phyloP scores from a whole-genome alignment of 2,888 invertebrate species.

The Mystacides longicornis region DNA sequence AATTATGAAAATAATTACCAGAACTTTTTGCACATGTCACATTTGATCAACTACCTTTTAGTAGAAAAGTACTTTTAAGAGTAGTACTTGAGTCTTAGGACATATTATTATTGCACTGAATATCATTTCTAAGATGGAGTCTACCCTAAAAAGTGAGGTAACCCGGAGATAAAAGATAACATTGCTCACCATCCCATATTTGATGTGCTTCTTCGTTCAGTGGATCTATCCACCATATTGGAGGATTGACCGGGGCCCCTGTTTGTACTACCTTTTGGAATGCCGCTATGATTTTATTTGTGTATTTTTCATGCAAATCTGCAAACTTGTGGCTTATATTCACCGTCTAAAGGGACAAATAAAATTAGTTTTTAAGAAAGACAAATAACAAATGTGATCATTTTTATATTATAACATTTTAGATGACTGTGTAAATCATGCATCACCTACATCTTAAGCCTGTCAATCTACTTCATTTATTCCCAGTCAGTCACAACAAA shows the following conservation, averaged over 20 bases:
- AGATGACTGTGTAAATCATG: too few relatives aligned
- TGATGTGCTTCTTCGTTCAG: slow-evolving; percentile 45
- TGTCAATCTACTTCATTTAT: too few relatives aligned
- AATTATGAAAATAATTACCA: too few relatives aligned
- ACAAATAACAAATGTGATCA: too few relatives aligned
- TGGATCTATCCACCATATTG: slow-evolving; percentile 70
- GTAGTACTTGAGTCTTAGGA: background rate
- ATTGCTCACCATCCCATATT: slow-evolving; percentile 36
- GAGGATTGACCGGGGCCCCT: slow-evolving; percentile 61
- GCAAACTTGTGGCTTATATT: slow-evolving; percentile 50
- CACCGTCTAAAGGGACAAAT: slow-evolving; percentile 45
- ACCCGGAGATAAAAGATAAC: background rate
- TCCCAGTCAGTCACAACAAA: too few relatives aligned
- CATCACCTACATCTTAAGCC: too few relatives aligned
- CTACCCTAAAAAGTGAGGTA: too few relatives aligned
- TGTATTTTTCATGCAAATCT: slow-evolving; percentile 48
- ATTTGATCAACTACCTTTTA: too few relatives aligned
- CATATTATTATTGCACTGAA: background rate
- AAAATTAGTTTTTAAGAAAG: too few relatives aligned
- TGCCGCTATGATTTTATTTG: slow-evolving; percentile 45
- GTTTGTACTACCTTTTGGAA: slow-evolving; percentile 42
- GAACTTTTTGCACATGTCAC: too few relatives aligned
- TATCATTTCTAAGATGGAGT: background rate
- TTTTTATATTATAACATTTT: too few relatives aligned
- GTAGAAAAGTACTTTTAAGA: background rate